Percentiles rank a stretch among this genome's conserved stretches.
Conservation (phyloP, 2,888 invertebrate genomes). For the Thecophora atra region DNA sequence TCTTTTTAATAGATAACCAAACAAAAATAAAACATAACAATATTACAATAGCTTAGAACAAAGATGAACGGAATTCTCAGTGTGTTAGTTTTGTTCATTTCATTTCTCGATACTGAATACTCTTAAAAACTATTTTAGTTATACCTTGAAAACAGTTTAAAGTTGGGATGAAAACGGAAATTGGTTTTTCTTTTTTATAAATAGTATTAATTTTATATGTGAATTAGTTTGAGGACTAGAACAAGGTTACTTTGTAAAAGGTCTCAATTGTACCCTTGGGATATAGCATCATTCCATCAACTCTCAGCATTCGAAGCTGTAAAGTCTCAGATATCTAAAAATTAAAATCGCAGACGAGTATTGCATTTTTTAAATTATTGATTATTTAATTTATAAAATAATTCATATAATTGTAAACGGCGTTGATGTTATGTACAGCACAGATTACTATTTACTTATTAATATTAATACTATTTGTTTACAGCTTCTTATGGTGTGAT, state of each 20-base stretch:
- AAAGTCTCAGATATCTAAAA: no score
- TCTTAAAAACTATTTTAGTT: not conserved
- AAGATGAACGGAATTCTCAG: not conserved
- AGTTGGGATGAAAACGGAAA: not conserved
- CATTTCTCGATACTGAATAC: not conserved
- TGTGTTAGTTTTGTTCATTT: not conserved
- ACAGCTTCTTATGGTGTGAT: no score
- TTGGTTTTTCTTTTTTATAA: not conserved
- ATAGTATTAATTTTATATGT: not conserved
- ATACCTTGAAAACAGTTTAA: not conserved
- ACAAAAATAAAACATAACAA: slow-evolving; percentile 21
- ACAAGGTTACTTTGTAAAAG: not conserved
- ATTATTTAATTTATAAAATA: no score
- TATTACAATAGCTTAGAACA: slow-evolving; percentile 5
- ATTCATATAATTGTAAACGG: no score
- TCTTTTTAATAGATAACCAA: slow-evolving; percentile 38
- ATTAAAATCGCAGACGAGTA: no score
- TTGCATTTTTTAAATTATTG: no score
- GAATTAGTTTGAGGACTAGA: not conserved
- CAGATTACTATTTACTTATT: no score
- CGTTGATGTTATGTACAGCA: no score
- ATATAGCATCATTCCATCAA: not conserved
- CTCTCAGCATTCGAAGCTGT: not conserved
- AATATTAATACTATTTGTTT: no score
- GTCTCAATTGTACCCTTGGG: not conserved